phyloP scores from a whole-genome alignment of 1,140 invertebrate species.

The Atta texana region DNA sequence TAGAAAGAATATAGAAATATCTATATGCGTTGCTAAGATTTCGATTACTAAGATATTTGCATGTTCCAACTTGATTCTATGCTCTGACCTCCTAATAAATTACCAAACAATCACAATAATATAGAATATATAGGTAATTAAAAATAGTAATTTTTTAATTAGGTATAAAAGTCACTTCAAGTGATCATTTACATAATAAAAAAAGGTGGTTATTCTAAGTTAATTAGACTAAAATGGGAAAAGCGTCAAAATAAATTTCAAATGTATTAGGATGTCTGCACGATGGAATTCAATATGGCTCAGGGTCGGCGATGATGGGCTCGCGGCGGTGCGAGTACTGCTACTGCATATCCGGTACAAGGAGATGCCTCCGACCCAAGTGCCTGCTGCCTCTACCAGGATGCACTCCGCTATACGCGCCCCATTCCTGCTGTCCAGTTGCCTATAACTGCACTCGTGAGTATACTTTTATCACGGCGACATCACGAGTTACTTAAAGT shows the following conservation, averaged over 20 bases:
- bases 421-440: constrained; percentile 93
- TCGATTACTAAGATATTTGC: too few species aligned
- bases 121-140: too few species aligned
- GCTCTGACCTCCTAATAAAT: too few species aligned
- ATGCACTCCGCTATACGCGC: constrained; percentile 89
- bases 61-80: too few species aligned
- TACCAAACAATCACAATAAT: too few species aligned
- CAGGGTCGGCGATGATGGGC: constrained; percentile 94
- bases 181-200: too few species aligned
- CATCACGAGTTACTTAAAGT: constrained; percentile 24
- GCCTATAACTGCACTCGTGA: constrained; percentile 92
- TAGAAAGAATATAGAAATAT: too few species aligned
- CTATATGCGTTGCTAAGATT: too few species aligned
- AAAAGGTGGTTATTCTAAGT: neutral
- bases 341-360: constrained; percentile 92
- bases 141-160: too few species aligned
- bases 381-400: constrained; percentile 93
- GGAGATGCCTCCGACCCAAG: constrained; percentile 93
- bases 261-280: constrained; percentile 89
- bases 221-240: neutral
- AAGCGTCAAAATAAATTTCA: neutral
- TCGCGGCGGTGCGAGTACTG: constrained; percentile 94
- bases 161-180: too few species aligned
- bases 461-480: constrained; percentile 55
- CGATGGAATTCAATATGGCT: constrained; percentile 92